These are phyloP conservation scores for Gymnothorax reevesii DNA, from an alignment of 2,797 vertebrate species.

Conservation along the genomic window DNA sequence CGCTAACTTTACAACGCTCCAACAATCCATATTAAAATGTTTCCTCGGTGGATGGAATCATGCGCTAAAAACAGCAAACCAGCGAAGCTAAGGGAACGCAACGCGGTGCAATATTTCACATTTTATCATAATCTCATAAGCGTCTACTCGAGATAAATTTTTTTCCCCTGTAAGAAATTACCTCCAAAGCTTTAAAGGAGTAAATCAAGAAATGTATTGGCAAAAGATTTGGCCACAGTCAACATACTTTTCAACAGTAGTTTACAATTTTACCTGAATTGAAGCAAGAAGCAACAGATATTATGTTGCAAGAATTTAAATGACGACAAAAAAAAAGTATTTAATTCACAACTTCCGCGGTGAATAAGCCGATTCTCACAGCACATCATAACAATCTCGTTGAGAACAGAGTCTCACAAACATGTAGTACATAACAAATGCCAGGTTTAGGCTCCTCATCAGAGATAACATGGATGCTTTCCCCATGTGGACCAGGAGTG, in stretches of 20 bases:
- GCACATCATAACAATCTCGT: not conserved
- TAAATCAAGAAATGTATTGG: not conserved
- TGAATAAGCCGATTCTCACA: no score
- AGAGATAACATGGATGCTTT: no score
- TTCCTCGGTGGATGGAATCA: not conserved
- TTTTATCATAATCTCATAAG: not conserved
- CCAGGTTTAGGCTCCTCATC: no score
- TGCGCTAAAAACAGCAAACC: not conserved
- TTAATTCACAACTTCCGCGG: no score
- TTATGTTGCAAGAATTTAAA: not conserved
- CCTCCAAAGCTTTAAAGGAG: not conserved
- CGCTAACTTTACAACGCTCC: not conserved
- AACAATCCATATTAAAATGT: not conserved
- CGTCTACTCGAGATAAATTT: not conserved
- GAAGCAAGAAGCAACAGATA: not conserved
- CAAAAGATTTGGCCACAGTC: not conserved
- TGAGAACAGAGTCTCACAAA: not conserved
- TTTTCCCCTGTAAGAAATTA: not conserved
- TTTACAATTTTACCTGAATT: not conserved
- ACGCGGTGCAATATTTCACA: not conserved
- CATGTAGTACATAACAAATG: no score
- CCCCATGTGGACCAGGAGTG: no score
- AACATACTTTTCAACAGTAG: not conserved
- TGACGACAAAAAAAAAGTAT: not conserved
- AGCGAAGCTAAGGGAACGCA: not conserved